A percentile compares a stretch with the other conserved stretches of the same genome.
These are phyloP conservation scores for Diplodus sargus DNA, from an alignment of 2,797 vertebrate genomes.

Conservation along the genomic window DNA sequence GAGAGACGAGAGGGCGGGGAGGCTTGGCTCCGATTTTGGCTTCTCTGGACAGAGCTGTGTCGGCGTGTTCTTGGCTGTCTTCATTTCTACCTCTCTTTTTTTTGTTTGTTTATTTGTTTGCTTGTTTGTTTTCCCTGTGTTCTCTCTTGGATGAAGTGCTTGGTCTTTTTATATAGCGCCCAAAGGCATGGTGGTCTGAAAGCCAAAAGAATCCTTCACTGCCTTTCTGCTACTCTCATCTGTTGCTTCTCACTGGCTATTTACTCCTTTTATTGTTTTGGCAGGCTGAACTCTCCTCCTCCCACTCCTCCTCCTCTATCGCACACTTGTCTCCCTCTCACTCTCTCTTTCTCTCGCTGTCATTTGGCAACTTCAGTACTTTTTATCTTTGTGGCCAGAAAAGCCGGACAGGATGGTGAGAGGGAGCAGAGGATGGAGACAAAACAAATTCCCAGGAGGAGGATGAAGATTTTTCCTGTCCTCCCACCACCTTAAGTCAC, in stretches of 20 bases:
- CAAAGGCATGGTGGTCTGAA: constrained; percentile 66
- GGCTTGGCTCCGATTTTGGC: constrained; percentile 51
- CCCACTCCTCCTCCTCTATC: constrained; percentile 67
- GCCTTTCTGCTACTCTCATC: constrained; percentile 72
- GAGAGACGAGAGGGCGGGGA: constrained; percentile 32
- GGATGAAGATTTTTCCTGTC: constrained; percentile 39
- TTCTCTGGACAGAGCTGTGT: constrained; percentile 64
- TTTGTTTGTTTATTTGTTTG: constrained; percentile 67
- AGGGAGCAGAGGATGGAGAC: constrained; percentile 48
- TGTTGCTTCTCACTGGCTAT: constrained; percentile 79
- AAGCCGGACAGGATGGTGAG: constrained; percentile 53
- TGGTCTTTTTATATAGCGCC: constrained; percentile 64
- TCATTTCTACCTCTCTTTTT: constrained; percentile 47
- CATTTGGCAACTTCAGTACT: constrained; percentile 69
- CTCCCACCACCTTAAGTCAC: constrained; percentile 32
- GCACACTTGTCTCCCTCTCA: constrained; percentile 66
- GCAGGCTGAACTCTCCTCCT: constrained; percentile 70
- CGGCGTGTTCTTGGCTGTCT: constrained; percentile 62
- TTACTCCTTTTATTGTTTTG: constrained; percentile 76
- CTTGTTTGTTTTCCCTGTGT: constrained; percentile 66
- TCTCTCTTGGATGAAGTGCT: constrained; percentile 61
- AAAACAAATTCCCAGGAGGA: constrained; percentile 41
- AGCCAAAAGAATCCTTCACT: constrained; percentile 71
- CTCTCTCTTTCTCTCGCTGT: constrained; percentile 54
- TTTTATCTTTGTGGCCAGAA: constrained; percentile 60